phyloP scores from a whole-genome alignment of 2,888 invertebrate genomes.

The Deroplatys truncata region DNA sequence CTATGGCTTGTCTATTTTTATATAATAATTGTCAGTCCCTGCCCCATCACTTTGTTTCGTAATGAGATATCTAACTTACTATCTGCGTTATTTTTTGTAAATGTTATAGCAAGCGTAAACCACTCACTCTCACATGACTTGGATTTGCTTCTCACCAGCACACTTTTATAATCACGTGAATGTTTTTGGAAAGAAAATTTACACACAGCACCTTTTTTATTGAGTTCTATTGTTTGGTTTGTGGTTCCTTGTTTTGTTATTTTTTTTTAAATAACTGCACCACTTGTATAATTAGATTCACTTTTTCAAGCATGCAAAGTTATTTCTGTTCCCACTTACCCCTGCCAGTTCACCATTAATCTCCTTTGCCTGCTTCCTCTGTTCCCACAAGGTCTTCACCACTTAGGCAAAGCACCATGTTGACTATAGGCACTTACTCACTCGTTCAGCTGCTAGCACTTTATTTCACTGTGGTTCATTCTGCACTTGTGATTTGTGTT shows the following conservation, averaged over 20 bases:
- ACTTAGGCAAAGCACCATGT: constrained; percentile 29
- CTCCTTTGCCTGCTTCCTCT: background rate
- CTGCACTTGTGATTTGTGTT: constrained; percentile 29
- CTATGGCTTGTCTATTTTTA: constrained; percentile 28
- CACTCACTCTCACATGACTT: constrained; percentile 31
- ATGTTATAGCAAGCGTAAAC: constrained; percentile 27
- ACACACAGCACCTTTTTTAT: constrained; percentile 31
- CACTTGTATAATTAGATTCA: constrained; percentile 30
- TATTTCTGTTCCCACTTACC: constrained; percentile 19
- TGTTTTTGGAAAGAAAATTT: constrained; percentile 30
- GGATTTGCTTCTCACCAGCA: constrained; percentile 30
- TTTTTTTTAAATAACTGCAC: constrained; percentile 30
- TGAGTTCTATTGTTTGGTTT: constrained; percentile 22
- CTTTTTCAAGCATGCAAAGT: constrained; percentile 29
- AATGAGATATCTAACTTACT: constrained; percentile 16
- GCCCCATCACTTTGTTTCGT: constrained; percentile 12
- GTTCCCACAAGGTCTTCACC: constrained; percentile 23
- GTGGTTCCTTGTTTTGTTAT: constrained; percentile 10
- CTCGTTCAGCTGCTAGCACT: constrained; percentile 24
- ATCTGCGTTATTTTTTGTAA: constrained; percentile 22
- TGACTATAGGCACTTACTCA: constrained; percentile 24
- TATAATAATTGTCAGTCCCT: constrained; percentile 16
- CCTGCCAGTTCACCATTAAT: background rate
- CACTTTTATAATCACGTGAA: constrained; percentile 29
- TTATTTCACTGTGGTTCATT: constrained; percentile 29